These are phyloP conservation scores for Orthosia gothica DNA, from an alignment of 2,888 invertebrate genomes.

Conservation along the genomic window DNA sequence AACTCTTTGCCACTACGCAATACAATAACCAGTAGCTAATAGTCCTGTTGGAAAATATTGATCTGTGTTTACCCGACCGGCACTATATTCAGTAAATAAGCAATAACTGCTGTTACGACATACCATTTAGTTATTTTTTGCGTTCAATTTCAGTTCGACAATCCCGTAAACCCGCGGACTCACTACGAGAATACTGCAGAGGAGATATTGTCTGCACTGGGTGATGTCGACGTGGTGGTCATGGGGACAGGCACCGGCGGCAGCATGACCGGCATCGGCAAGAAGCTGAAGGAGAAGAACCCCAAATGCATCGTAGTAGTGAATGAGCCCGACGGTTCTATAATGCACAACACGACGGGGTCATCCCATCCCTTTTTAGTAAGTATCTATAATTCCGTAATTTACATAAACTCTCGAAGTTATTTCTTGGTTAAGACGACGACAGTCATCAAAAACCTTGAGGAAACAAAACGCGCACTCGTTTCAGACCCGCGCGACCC, in stretches of 20 bases:
- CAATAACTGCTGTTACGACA: not conserved
- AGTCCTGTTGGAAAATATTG: not conserved
- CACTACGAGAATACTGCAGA: constrained; percentile 97
- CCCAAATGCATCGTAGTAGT: constrained; percentile 95
- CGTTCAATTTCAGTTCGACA: constrained; percentile 94
- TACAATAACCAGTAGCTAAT: not conserved
- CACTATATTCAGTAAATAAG: not conserved
- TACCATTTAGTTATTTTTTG: not conserved
- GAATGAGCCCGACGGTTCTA: constrained; percentile 97
- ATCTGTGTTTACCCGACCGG: not conserved
- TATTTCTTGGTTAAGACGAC: no score
- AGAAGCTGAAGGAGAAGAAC: constrained; percentile 95
- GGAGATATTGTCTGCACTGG: constrained; percentile 94
- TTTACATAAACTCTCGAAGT: not conserved
- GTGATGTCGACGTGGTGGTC: constrained; percentile 95
- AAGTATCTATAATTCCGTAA: constrained; percentile 21
- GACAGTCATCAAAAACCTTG: no score
- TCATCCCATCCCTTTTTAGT: constrained; percentile 70
- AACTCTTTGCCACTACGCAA: not conserved
- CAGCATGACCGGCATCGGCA: constrained; percentile 96
- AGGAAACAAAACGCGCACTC: no score
- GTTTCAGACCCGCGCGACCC: no score
- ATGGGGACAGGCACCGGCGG: constrained; percentile 98
- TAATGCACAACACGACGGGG: constrained; percentile 62
- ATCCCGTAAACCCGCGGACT: constrained; percentile 97